Evolutionary conservation across 1,140 invertebrate genomes (phyloP).

Genomic region (Acromyrmex charruanus): DNA sequence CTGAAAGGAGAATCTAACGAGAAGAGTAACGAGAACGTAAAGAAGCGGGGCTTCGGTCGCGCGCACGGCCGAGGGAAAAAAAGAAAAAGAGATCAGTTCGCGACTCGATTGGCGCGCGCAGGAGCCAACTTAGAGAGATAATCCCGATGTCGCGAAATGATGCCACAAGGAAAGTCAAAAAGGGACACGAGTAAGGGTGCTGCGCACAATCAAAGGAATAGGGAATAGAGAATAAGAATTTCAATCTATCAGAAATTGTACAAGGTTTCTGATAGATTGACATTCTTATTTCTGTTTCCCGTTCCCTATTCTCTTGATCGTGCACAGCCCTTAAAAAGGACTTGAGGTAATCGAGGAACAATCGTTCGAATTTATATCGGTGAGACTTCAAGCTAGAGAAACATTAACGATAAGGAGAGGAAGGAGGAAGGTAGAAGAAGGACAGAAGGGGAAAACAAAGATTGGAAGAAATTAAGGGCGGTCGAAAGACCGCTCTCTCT

Average conservation of each 20-base stretch:
- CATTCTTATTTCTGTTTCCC: too few relatives aligned
- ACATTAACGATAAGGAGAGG: not conserved
- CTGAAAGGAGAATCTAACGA: slow-evolving; percentile 1
- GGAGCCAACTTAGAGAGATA: not conserved
- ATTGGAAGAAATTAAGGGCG: not conserved
- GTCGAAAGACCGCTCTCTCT: slow-evolving; percentile 13
- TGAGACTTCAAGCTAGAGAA: not conserved
- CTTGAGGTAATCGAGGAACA: not conserved
- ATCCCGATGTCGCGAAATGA: slow-evolving; percentile 19
- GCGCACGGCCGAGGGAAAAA: slow-evolving; percentile 18
- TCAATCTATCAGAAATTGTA: too few relatives aligned
- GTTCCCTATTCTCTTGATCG: too few relatives aligned
- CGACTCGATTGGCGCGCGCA: slow-evolving; percentile 22
- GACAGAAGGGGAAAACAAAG: not conserved
- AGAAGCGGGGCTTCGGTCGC: slow-evolving; percentile 29
- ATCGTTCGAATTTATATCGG: not conserved
- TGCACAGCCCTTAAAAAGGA: not conserved
- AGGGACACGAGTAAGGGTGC: not conserved
- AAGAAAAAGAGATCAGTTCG: not conserved
- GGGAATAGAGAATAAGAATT: too few relatives aligned
- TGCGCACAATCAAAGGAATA: too few relatives aligned
- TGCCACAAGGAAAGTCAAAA: not conserved
- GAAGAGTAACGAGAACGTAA: slow-evolving; percentile 18
- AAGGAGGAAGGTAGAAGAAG: not conserved
- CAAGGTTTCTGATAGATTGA: too few relatives aligned